Conservation (phyloP, 30 jellyfish, hydroid and myxozoan genomes). For the Hydractinia symbiolongicarpus region DNA sequence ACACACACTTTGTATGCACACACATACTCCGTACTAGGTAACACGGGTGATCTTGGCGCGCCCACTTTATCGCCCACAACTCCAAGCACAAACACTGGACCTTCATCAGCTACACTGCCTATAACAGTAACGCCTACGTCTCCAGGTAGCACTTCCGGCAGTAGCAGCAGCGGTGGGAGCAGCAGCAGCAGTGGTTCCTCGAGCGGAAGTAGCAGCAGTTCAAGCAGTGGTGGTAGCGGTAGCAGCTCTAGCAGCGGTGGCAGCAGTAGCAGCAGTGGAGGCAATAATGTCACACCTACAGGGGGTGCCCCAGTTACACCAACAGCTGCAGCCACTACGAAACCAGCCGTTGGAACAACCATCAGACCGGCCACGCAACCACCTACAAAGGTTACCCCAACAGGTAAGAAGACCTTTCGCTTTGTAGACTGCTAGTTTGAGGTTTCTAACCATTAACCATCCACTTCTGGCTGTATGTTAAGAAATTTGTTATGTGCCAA, state of each 20-base stretch:
- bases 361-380: constrained; percentile 40
- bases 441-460: no score
- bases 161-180: no score
- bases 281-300: constrained; percentile 1
- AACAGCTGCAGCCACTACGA: constrained; percentile 31
- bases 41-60: not conserved
- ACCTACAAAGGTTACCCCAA: constrained; percentile 31
- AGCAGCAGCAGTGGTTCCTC: no score
- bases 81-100: not conserved
- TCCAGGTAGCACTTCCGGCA: not conserved
- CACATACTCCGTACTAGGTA: not conserved
- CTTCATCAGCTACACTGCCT: constrained; percentile 7
- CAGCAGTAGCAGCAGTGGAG: constrained; percentile 2
- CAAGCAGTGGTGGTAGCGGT: not conserved
- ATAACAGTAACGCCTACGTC: not conserved
- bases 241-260: constrained; percentile 6
- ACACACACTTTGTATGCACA: constrained; percentile 2
- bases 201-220: no score
- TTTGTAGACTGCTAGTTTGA: not conserved
- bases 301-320: constrained; percentile 17
- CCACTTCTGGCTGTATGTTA: no score
- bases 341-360: constrained; percentile 13
- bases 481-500: no score
- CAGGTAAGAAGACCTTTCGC: constrained; percentile 24
- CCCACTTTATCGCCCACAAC: not conserved